Conservation (phyloP, 92 coral and sea anemone genomes). For the Paragorgia papillata region DNA sequence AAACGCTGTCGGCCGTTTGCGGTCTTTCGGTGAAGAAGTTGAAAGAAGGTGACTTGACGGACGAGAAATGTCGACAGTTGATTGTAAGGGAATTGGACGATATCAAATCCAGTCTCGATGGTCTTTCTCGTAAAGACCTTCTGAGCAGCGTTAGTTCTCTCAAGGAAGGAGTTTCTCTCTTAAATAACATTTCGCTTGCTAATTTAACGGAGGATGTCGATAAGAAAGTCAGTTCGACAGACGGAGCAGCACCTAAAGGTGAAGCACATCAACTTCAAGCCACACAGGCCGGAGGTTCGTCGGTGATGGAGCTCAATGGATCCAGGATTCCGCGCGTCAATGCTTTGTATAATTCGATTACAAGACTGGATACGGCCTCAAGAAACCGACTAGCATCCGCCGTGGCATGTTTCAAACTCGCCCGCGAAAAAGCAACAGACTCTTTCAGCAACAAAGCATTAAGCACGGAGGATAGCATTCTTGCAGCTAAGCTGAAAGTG, state of each 20-base stretch:
- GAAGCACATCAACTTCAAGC: too few relatives aligned
- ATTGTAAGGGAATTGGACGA: constrained; percentile 15
- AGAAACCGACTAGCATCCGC: constrained; percentile 9
- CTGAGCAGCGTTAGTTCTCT: background rate
- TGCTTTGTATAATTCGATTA: too few relatives aligned
- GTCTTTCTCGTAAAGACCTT: background rate
- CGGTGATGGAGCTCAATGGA: too few relatives aligned
- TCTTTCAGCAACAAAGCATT: constrained; percentile 28
- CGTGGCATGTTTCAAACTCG: background rate
- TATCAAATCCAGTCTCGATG: background rate
- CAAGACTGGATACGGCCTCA: background rate
- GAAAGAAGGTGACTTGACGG: constrained; percentile 18
- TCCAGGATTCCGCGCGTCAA: too few relatives aligned
- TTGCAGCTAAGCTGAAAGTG: constrained; percentile 15
- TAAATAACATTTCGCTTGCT: too few relatives aligned
- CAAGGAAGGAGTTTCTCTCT: too few relatives aligned
- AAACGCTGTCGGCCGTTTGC: constrained; percentile 3
- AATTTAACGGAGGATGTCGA: too few relatives aligned
- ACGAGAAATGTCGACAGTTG: constrained; percentile 5
- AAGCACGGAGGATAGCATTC: constrained; percentile 8
- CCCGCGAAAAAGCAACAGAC: constrained; percentile 8
- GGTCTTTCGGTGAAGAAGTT: background rate
- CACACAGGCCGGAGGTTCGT: too few relatives aligned
- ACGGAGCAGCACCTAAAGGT: too few relatives aligned
- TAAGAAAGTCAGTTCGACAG: too few relatives aligned